Base-by-base conservation (phyloP, 2,888 invertebrate species). In the Cryptus armator region DNA sequence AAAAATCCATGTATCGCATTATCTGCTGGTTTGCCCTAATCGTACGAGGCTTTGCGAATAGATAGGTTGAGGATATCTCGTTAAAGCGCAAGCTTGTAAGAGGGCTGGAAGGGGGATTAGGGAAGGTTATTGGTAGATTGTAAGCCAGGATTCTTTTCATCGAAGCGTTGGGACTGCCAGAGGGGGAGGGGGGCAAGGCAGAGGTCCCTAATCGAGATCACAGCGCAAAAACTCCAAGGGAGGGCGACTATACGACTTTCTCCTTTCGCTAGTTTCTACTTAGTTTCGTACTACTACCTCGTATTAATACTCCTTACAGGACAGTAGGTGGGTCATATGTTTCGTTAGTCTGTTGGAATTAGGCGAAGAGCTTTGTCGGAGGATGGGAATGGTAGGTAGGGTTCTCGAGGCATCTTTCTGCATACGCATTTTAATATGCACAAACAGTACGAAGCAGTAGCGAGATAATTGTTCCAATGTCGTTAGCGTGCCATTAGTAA, bases 401-500 rank as follows among this genome's bases (percentile, higher is more conserved):
- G 53, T 12, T 87, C 89, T 83, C 83, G 87, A 87, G 89, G 90
- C 90, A 90, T 89, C 91, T 90, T 89, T 91, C 90, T 89, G 89
- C 86, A 89, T 88, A 88, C 90, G 87, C 88, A 89, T 91, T 90
- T 90, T 89, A 90, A 89, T 90, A 90, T 87, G 70, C 84, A 72
- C 44, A 6, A 64, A 68, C 72, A 81, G 66, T 76, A 71, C 66
- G 37, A 43, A 70, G 44, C 86, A 74, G 71, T 84, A 84, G 86
- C 85, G 83, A 82, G 92, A 92, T 93, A 93, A 93, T 93, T 93
- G 93, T 91, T 87, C 86, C 91, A 88, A 90, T 89, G 90, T 89
- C 89, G 90, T 92, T 92, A 93, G 90, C 90, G 89, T 90, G 89
- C 91, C 92, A 93, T 93, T 93, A 92, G 90, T 88, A 90, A 91